These are phyloP conservation scores for Ommatoiulus sabulosus DNA, from an alignment of 2,888 invertebrate genomes.

Conservation along the genomic window DNA sequence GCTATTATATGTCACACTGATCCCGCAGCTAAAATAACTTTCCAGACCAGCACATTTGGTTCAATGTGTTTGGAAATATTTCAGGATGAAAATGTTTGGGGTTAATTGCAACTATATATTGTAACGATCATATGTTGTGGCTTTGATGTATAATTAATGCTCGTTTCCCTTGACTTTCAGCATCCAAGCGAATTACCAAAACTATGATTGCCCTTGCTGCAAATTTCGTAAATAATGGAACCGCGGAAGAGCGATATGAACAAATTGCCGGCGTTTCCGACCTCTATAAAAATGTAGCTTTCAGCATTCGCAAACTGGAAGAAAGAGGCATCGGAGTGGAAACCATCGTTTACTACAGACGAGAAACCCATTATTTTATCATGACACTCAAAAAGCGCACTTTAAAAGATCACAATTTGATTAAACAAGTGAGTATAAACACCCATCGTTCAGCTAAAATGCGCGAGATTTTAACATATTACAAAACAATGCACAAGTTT, in stretches of 20 bases:
- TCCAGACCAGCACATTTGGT: too few species aligned
- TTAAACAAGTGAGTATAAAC: constrained; percentile 66
- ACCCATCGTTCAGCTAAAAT: neutral
- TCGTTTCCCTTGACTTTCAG: neutral
- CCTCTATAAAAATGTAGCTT: constrained; percentile 72
- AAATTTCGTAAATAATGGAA: constrained; percentile 72
- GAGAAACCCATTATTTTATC: constrained; percentile 74
- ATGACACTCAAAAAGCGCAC: constrained; percentile 74
- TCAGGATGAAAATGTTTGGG: too few species aligned
- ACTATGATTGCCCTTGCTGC: constrained; percentile 74
- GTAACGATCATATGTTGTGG: neutral
- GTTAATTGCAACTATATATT: neutral
- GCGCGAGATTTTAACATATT: neutral
- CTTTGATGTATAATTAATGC: neutral
- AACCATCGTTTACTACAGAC: constrained; percentile 74
- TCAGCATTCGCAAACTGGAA: constrained; percentile 70
- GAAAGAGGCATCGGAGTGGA: constrained; percentile 71
- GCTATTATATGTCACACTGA: too few species aligned
- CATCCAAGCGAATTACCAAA: constrained; percentile 69
- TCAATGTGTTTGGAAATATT: too few species aligned
- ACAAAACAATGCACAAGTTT: neutral
- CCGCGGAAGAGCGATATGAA: constrained; percentile 70
- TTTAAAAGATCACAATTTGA: constrained; percentile 70
- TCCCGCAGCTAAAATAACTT: too few species aligned
- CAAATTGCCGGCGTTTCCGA: constrained; percentile 73